phyloP scores from a whole-genome alignment of 2,888 invertebrate species.

The Julus scanicus region DNA sequence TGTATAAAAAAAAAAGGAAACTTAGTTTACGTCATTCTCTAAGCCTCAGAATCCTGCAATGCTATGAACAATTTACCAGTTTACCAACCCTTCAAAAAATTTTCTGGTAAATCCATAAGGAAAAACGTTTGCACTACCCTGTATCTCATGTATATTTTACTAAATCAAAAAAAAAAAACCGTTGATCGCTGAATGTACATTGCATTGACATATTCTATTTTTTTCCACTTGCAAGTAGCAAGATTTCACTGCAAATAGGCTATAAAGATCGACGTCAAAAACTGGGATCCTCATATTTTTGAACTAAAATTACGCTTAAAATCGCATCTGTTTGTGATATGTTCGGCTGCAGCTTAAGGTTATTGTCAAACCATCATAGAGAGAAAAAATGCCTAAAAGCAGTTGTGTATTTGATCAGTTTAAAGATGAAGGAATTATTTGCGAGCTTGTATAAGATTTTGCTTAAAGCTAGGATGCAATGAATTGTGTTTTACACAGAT shows the following conservation, averaged over 20 bases:
- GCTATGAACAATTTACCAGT: too few relatives aligned
- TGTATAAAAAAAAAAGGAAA: too few relatives aligned
- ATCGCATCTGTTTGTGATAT: neutral
- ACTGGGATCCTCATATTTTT: neutral
- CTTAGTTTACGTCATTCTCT: too few relatives aligned
- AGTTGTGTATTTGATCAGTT: neutral
- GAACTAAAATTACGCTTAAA: neutral
- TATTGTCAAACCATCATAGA: neutral
- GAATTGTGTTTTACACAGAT: neutral
- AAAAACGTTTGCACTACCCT: too few relatives aligned
- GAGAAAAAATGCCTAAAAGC: neutral
- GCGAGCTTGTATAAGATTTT: neutral
- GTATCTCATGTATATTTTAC: too few relatives aligned
- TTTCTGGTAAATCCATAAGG: too few relatives aligned
- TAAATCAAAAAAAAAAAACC: too few relatives aligned
- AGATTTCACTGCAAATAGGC: neutral
- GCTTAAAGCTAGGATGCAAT: neutral
- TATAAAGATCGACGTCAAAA: neutral
- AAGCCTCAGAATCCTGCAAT: too few relatives aligned
- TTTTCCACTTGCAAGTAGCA: neutral
- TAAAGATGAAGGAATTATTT: neutral
- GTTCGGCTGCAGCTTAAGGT: neutral
- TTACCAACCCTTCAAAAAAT: too few relatives aligned
- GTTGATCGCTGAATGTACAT: too few relatives aligned
- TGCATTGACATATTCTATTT: neutral